These are phyloP conservation scores for Eulemur macaco DNA, from an alignment of 2,113 vertebrate species.

Conservation along the genomic window DNA sequence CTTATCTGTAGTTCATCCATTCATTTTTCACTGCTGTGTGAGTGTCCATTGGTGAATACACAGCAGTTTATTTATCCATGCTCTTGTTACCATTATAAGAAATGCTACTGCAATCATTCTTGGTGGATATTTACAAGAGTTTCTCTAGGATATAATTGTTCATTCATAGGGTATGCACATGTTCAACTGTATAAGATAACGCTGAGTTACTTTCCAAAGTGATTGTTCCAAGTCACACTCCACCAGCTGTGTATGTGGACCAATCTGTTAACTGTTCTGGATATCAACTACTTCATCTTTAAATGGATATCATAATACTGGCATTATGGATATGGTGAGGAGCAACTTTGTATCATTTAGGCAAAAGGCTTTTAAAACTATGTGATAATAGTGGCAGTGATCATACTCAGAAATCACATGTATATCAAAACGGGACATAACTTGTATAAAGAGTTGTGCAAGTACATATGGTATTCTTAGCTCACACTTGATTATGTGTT, in stretches of 20 bases:
- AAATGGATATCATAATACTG: not conserved
- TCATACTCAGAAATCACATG: accelerated
- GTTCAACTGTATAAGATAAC: not conserved
- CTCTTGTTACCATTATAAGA: not conserved
- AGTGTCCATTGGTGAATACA: not conserved
- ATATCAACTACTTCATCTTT: not conserved
- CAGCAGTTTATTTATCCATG: accelerated
- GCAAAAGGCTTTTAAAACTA: not conserved
- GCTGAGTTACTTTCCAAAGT: not conserved
- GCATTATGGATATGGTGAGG: not conserved
- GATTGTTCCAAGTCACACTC: accelerated
- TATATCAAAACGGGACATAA: not conserved
- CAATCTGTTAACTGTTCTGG: not conserved
- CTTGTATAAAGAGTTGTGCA: not conserved
- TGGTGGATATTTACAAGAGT: not conserved
- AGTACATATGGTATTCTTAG: accelerated
- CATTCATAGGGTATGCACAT: accelerated
- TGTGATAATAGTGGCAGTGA: not conserved
- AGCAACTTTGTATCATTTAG: not conserved
- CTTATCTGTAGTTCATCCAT: accelerated
- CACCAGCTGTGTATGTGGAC: too few species aligned
- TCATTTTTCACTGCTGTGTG: not conserved
- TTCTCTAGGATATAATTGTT: not conserved
- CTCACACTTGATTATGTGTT: accelerated
- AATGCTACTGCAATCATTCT: not conserved